These are phyloP conservation scores for Halcyon malimbica DNA, from an alignment of 2,113 vertebrate genomes.

Conservation along the genomic window DNA sequence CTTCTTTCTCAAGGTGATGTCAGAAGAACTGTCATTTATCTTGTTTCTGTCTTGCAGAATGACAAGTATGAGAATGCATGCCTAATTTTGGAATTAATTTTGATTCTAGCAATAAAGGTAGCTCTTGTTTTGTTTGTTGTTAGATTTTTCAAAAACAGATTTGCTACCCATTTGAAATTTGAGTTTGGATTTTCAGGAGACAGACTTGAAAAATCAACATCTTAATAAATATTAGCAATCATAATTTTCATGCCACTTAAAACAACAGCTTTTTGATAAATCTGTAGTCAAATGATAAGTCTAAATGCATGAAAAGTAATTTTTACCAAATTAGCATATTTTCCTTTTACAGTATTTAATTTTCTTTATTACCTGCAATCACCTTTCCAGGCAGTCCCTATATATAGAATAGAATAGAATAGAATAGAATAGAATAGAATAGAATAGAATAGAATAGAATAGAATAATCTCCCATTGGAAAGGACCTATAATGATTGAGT, in stretches of 20 bases:
- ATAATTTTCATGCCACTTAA: not conserved
- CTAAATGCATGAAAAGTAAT: not conserved
- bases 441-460: not conserved
- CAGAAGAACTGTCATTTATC: not conserved
- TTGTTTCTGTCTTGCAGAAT: not conserved
- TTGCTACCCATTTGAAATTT: not conserved
- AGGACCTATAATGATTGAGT: fast-evolving
- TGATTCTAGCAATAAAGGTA: not conserved
- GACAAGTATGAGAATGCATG: not conserved
- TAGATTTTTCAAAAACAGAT: not conserved
- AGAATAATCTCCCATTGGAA: not conserved
- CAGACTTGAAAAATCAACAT: not conserved
- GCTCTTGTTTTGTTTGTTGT: not conserved
- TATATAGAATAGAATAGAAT: not conserved
- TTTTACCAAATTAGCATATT: not conserved
- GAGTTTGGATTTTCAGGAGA: not conserved
- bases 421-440: too few relatives aligned
- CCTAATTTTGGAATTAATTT: not conserved
- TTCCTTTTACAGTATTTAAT: not conserved
- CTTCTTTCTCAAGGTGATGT: not conserved
- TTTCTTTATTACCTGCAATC: not conserved
- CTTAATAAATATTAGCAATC: not conserved
- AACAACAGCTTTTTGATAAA: not conserved
- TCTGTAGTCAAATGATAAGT: not conserved
- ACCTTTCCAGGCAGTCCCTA: not conserved